Percentiles rank a stretch among this genome's conserved stretches.
Evolutionary conservation across 1,140 invertebrate species (phyloP).

Genomic region (Elymnias hypermnestra): DNA sequence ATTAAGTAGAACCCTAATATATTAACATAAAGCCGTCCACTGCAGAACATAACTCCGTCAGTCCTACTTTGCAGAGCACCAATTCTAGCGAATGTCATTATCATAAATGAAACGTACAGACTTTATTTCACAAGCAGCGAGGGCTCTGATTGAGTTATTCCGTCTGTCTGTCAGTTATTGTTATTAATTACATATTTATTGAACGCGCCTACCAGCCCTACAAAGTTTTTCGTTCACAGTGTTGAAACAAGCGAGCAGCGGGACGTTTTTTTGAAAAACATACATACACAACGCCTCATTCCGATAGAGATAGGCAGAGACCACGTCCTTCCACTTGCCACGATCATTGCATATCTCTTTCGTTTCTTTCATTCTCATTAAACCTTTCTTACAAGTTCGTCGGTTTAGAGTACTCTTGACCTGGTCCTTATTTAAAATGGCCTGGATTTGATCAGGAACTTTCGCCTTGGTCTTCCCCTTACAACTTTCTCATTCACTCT

Average conservation of each 20-base stretch:
- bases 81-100: slow-evolving; percentile 11
- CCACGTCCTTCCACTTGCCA: too few species aligned
- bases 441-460: too few species aligned
- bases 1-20: background rate
- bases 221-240: background rate
- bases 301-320: too few species aligned
- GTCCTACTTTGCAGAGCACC: background rate
- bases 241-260: background rate
- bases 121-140: slow-evolving; percentile 8
- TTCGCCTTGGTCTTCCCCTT: too few species aligned
- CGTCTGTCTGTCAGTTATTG: slow-evolving; percentile 42
- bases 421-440: too few species aligned
- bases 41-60: background rate
- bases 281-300: too few species aligned
- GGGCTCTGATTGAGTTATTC: slow-evolving; percentile 42
- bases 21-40: background rate
- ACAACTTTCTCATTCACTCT: too few species aligned
- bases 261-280: background rate
- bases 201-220: slow-evolving; percentile 17
- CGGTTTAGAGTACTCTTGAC: too few species aligned
- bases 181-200: slow-evolving; percentile 64
- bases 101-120: slow-evolving; percentile 3
- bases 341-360: too few species aligned
- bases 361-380: too few species aligned
- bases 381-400: too few species aligned